Evolutionary conservation across 2,113 vertebrate genomes (phyloP).

Genomic region (Urocynchramus pylzowi): DNA sequence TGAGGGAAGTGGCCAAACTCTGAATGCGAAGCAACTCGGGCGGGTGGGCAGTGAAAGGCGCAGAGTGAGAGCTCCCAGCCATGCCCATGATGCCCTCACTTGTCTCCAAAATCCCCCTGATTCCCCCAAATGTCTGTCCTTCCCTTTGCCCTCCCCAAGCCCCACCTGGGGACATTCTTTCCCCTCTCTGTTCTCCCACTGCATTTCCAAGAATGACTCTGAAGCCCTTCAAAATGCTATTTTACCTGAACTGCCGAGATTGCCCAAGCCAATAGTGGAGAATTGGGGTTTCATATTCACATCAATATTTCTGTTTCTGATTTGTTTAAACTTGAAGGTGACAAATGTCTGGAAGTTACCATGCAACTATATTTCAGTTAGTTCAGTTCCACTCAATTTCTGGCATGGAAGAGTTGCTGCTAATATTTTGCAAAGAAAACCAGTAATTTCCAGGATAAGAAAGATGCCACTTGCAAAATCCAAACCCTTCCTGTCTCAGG

Average conservation of each 20-base stretch:
- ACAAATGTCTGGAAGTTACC: background rate
- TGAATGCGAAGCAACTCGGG: background rate
- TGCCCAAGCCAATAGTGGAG: background rate
- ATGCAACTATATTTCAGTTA: background rate
- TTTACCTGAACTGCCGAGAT: background rate
- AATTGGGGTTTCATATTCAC: background rate
- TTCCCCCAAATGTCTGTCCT: background rate
- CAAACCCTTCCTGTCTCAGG: background rate
- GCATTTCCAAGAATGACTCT: background rate
- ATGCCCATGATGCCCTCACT: fast-evolving
- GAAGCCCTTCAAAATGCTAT: background rate
- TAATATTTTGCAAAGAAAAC: background rate
- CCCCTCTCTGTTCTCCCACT: background rate
- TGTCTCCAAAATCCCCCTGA: background rate
- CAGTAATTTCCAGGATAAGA: background rate
- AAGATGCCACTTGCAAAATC: background rate
- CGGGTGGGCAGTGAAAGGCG: fast-evolving
- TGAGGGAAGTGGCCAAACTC: fast-evolving
- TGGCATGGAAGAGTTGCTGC: background rate
- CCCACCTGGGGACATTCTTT: background rate
- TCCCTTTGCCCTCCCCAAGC: background rate
- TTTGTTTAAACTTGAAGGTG: background rate
- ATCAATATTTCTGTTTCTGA: background rate
- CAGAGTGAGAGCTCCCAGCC: background rate
- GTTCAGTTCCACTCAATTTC: background rate